These are phyloP conservation scores for Rhagologus leucostigma DNA, from an alignment of 2,113 vertebrate species.

Conservation along the genomic window DNA sequence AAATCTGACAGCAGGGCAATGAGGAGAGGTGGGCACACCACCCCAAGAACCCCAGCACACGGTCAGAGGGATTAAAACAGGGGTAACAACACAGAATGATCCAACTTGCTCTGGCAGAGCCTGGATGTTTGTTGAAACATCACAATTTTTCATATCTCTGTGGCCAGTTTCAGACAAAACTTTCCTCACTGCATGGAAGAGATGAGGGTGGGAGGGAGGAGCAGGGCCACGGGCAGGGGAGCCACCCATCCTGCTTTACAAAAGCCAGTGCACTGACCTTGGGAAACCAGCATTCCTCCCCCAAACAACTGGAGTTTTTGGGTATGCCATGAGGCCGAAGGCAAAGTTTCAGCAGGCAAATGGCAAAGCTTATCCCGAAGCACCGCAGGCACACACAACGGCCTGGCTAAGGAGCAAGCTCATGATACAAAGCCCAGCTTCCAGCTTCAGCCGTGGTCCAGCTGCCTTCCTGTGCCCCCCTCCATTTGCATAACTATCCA, in stretches of 20 bases:
- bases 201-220: background rate
- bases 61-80: background rate
- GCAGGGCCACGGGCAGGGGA: background rate
- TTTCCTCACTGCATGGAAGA: background rate
- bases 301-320: background rate
- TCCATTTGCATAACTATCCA: background rate
- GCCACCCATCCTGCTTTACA: too few species aligned
- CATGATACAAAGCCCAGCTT: background rate
- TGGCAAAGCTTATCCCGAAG: background rate
- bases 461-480: background rate
- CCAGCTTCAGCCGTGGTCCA: background rate
- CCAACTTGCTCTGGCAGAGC: background rate
- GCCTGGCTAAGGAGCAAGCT: background rate
- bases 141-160: fast-evolving
- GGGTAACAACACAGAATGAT: fast-evolving
- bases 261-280: background rate
- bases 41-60: fast-evolving
- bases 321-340: fast-evolving
- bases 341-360: background rate
- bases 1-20: background rate
- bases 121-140: background rate
- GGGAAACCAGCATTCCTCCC: background rate
- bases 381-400: fast-evolving
- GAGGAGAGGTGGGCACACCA: background rate
- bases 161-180: background rate